phyloP scores from a whole-genome alignment of 2,113 vertebrate genomes.

The Pantherophis guttatus region DNA sequence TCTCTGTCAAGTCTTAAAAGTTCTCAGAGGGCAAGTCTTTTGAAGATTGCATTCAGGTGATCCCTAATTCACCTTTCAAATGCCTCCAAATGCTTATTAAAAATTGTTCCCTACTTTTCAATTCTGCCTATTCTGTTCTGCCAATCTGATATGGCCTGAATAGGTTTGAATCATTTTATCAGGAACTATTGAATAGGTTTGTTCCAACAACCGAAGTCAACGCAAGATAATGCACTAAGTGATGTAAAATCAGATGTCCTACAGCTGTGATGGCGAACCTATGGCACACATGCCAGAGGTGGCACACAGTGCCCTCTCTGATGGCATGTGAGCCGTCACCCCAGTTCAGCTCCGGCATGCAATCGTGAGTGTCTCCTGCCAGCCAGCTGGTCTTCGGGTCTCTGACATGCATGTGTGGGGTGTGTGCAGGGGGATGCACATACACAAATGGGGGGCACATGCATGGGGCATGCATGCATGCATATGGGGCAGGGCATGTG shows the following conservation, averaged over 20 bases:
- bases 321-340: too few species aligned
- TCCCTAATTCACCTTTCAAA: neutral
- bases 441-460: too few species aligned
- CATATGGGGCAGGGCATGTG: too few species aligned
- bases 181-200: neutral
- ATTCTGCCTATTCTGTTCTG: neutral
- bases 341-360: too few species aligned
- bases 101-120: neutral
- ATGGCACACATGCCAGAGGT: too few species aligned
- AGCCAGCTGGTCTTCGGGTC: too few species aligned
- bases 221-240: neutral
- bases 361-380: too few species aligned
- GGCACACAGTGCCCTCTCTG: too few species aligned
- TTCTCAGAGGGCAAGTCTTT: neutral
- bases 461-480: too few species aligned
- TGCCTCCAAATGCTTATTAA: neutral
- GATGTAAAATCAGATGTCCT: neutral
- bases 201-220: neutral
- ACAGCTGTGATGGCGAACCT: too few species aligned
- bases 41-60: neutral
- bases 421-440: too few species aligned
- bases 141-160: neutral
- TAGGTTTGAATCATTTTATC: neutral
- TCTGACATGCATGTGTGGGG: too few species aligned
- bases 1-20: neutral